Evolutionary conservation across 37 sponge, comb jelly and placozoan species (phyloP).

Genomic region (Halisarca cf. caerulea): DNA sequence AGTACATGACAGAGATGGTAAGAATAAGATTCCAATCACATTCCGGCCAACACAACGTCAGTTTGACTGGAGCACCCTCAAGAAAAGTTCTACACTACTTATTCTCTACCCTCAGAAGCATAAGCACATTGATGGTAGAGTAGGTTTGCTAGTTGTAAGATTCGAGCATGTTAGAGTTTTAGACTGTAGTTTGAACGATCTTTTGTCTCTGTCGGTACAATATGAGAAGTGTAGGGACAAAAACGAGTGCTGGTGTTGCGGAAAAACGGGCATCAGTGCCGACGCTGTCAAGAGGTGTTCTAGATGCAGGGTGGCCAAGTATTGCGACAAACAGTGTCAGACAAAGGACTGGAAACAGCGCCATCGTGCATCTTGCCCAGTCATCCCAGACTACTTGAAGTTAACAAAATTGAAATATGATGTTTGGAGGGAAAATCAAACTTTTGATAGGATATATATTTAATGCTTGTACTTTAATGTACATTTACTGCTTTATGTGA

Average conservation of each 20-base stretch:
- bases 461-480: too few species aligned
- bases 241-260: slow-evolving; percentile 32
- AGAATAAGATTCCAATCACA: slow-evolving; percentile 25
- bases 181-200: slow-evolving; percentile 4
- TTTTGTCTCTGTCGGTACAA: slow-evolving; percentile 12
- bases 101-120: slow-evolving; percentile 26
- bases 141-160: slow-evolving; percentile 34
- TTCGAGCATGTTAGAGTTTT: slow-evolving; percentile 23
- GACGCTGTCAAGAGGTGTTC: slow-evolving; percentile 33
- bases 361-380: slow-evolving; percentile 38
- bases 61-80: slow-evolving; percentile 21
- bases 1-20: slow-evolving; percentile 34
- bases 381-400: slow-evolving; percentile 28
- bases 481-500: too few species aligned
- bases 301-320: slow-evolving; percentile 42
- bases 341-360: slow-evolving; percentile 33
- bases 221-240: not conserved
- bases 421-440: too few species aligned
- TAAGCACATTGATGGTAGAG: slow-evolving; percentile 11
- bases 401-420: not conserved
- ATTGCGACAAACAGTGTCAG: slow-evolving; percentile 53
- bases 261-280: not conserved
- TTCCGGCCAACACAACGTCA: slow-evolving; percentile 12
- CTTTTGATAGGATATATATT: too few species aligned
- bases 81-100: slow-evolving; percentile 25